Evolutionary conservation across 1,140 invertebrate species (phyloP), one percentile per base, ranked within the genome.

Genomic region (Helicorthomorpha holstii): DNA sequence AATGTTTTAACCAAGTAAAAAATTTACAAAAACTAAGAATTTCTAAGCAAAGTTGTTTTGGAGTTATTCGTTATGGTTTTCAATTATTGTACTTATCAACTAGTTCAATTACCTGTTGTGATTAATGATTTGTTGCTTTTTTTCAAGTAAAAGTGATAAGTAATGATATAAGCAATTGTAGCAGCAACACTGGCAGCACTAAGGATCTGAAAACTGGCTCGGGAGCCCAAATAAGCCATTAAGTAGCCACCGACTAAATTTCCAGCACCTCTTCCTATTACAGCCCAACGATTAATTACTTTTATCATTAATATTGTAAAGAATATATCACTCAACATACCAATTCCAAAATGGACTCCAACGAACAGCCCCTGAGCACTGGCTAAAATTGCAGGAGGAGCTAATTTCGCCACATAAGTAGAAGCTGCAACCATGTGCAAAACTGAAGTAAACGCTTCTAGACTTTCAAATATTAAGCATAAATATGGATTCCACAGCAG

Each of bases 391-490:
- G 82, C 78, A n/a, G 75, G 75, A 1, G 82, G 83, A 14, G 83
- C 82, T 1, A 88, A 70, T 55, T 78, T 77, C 2, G 81, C 83
- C 0, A 81, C 82, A 60, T 87, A 88, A 24, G 83, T 85, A 2
- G 85, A 79, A 12, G 82, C 82, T 1, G 85, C 82, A 0, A 84
- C 85, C 64, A 83, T 83, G 56, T 83, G 79, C 46, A 91, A 66
- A 16, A 82, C 82, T 55, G 82, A 80, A n/a, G 85, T 88, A 47
- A 89, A 76, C 1, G 79, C 81, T 71, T 89, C 85, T 65, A 88
- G 71, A 12, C 81, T 79, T 68, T 91, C 87, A 61, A 88, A 85
- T 26, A 83, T 74, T 38, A 91, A 66, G 53, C 80, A 82, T 60
- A 79, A 73, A 82, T 82, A 87, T 14, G 83, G 82, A 64, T 85